These are phyloP conservation scores for Trachelus stipa DNA, from an alignment of 2,888 invertebrate genomes.

Conservation along the genomic window DNA sequence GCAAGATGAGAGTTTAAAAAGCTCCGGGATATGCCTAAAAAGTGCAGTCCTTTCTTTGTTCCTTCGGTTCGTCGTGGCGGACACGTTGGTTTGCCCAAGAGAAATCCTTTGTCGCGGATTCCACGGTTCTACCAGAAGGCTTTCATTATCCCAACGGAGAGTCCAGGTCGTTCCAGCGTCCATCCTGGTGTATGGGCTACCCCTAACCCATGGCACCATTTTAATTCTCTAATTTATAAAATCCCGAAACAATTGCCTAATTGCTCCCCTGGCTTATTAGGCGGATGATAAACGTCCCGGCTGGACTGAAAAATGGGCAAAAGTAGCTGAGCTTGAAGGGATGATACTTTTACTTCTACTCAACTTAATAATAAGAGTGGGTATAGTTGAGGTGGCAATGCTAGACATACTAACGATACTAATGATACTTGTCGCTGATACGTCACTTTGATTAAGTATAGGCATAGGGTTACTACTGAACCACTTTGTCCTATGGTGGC, in stretches of 20 bases:
- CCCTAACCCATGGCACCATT: slow-evolving; percentile 94
- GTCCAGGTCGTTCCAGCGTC: neutral
- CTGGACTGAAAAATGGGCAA: neutral
- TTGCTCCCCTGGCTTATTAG: neutral
- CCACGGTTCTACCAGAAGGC: neutral
- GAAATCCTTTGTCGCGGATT: neutral
- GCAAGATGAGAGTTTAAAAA: neutral
- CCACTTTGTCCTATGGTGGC: neutral
- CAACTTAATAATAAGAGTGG: neutral
- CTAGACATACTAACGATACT: neutral
- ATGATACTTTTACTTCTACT: neutral
- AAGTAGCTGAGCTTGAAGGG: neutral
- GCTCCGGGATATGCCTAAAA: neutral
- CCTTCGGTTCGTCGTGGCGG: neutral
- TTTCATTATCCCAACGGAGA: neutral
- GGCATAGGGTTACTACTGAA: neutral
- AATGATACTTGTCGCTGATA: neutral
- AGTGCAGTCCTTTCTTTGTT: neutral
- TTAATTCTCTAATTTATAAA: slow-evolving; percentile 61
- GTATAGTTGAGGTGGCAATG: neutral
- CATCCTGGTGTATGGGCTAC: neutral
- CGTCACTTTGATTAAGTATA: neutral
- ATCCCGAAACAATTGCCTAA: slow-evolving; percentile 4
- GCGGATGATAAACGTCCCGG: neutral
- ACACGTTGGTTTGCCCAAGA: neutral